These are phyloP conservation scores for Sesamia nonagrioides DNA, from an alignment of 1,140 invertebrate species.

Conservation along the genomic window DNA sequence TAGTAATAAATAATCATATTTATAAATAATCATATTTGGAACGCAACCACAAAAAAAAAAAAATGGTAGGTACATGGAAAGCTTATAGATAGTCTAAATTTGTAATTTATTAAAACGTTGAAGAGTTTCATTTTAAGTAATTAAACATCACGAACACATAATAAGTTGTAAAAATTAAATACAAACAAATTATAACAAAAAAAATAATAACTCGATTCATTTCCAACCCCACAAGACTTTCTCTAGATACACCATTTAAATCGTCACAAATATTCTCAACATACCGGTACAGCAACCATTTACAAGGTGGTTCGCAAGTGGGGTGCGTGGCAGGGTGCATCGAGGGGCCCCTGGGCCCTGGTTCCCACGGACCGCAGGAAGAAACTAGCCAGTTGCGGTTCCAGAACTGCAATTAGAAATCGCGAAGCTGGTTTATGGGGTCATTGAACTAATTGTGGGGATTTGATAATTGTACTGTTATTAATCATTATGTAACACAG, in stretches of 20 bases:
- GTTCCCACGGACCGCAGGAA: conserved; percentile 55
- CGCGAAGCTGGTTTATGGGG: conserved; percentile 4
- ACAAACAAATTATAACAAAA: neutral
- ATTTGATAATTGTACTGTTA: neutral
- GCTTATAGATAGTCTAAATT: too few relatives aligned
- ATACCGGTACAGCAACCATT: conserved; percentile 48
- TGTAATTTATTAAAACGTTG: too few relatives aligned
- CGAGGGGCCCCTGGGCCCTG: conserved; percentile 15
- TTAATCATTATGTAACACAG: neutral
- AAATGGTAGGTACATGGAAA: too few relatives aligned
- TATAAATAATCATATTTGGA: too few relatives aligned
- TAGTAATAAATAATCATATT: too few relatives aligned
- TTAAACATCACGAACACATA: too few relatives aligned
- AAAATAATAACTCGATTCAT: conserved; percentile 1
- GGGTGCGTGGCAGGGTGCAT: conserved; percentile 40
- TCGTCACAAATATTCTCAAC: neutral
- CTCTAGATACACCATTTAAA: conserved; percentile 11
- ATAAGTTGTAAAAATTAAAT: neutral
- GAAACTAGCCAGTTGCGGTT: conserved; percentile 30
- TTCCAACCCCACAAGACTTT: conserved; percentile 15
- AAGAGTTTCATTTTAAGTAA: too few relatives aligned
- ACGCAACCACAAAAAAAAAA: too few relatives aligned
- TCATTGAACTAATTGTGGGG: conserved; percentile 16
- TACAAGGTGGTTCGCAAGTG: conserved; percentile 46
- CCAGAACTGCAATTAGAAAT: conserved; percentile 34